Evolutionary conservation across 2,888 invertebrate genomes (phyloP), one percentile per base, ranked within the genome.

Genomic region (Tupiocoris notatus): DNA sequence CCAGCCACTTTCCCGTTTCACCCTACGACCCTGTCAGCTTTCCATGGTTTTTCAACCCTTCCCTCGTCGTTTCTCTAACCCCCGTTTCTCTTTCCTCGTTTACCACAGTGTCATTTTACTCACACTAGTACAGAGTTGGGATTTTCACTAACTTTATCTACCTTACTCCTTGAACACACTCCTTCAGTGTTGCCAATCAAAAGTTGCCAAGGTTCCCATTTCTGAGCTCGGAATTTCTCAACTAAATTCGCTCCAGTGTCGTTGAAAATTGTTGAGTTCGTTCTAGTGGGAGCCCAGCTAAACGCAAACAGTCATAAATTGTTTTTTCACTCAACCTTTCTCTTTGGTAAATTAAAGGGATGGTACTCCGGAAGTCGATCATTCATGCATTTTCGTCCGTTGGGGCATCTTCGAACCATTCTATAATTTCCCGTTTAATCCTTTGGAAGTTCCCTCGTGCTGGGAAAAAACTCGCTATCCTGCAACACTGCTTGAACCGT

Each of bases 21-120:
- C 66, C 39, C 66, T 66, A 6, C 22, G n/a, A 64, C 77, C 77
- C 79, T 77, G 78, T 78, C 77, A 61, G 68, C 77, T 75, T 77
- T 77, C 79, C 70, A 71, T 70, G 66, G 67, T 20, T 71, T 70
- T 64, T 66, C 71, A 75, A 75, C 73, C 78, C 67, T 71, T 79
- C 68, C 63, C 78, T 77, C 71, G 77, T 65, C 79, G 73, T 78
- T 77, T 77, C 79, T 79, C 78, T 65, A 2, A 77, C 75, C 75
- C 77, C 75, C 67, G 17, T 62, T 56, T 77, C 64, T 79, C 77
- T 65, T 68, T 77, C 21, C 25, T 65, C 21, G 6, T 61, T 39
- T 39, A 39, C 39, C 39, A 39, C 39, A 39, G 12, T 12, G 39
- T 39, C 12, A 3, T 39, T 39, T 39, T 39, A 39, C 39, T 7